Conservation (phyloP, 2,113 vertebrate genomes). For the Paracanthobrama guichenoti region DNA sequence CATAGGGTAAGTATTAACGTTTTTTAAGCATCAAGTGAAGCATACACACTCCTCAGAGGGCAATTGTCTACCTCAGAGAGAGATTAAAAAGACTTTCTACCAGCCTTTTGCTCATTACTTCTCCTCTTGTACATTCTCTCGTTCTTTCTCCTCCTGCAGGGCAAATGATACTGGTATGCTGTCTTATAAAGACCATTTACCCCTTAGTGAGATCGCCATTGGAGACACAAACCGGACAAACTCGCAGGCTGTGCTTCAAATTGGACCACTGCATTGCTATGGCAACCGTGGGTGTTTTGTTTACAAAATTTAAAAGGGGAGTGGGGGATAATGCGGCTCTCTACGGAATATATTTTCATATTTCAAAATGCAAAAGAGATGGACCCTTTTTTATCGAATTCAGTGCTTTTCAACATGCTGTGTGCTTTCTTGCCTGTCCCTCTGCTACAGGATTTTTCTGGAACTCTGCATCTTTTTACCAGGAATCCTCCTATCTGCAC, state of each 20-base stretch:
- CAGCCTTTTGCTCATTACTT: slow-evolving; percentile 35
- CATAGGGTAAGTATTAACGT: slow-evolving; percentile 12
- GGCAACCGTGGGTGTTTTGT: slow-evolving; percentile 92
- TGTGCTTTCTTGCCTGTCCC: slow-evolving; percentile 13
- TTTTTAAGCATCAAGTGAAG: slow-evolving; percentile 38
- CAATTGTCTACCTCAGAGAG: neutral
- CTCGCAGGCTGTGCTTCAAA: slow-evolving; percentile 88
- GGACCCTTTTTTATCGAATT: neutral
- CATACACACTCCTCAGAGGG: slow-evolving; percentile 6
- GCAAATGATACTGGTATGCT: slow-evolving; percentile 91
- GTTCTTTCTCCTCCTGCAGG: slow-evolving; percentile 73
- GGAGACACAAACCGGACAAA: slow-evolving; percentile 92
- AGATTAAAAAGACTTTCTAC: slow-evolving; percentile 23
- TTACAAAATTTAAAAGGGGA: slow-evolving; percentile 44
- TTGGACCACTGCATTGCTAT: slow-evolving; percentile 95
- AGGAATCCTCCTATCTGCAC: slow-evolving; percentile 89
- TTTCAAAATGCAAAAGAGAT: slow-evolving; percentile 14
- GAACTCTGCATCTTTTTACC: slow-evolving; percentile 93
- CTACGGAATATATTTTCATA: slow-evolving; percentile 52
- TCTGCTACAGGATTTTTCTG: slow-evolving; percentile 86
- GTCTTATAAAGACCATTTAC: slow-evolving; percentile 96
- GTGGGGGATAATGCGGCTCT: slow-evolving; percentile 21
- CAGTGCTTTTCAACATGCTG: neutral
- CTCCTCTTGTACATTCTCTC: neutral
- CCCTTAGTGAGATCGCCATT: slow-evolving; percentile 92